Evolutionary conservation across 2,797 vertebrate species (phyloP).

Genomic region (Rhynchotus rufescens): DNA sequence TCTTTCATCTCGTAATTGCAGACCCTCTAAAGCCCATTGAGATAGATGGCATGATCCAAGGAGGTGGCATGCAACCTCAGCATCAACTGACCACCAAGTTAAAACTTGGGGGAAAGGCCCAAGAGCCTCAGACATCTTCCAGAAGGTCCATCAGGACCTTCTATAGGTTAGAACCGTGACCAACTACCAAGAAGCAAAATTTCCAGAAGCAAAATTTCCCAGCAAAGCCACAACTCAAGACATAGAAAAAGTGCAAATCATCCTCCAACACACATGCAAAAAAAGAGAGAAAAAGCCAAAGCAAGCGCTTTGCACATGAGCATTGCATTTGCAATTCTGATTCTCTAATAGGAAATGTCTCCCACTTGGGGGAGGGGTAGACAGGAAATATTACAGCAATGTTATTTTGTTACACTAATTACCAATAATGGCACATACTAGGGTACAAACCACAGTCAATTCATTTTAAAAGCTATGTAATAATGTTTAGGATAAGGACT

Average conservation of each 20-base stretch:
- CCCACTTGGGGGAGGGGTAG: constrained; percentile 28
- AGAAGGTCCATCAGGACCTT: not conserved
- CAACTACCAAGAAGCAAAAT: no score
- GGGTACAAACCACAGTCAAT: constrained; percentile 59
- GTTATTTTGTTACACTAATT: constrained; percentile 74
- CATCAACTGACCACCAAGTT: not conserved
- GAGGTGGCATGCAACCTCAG: not conserved
- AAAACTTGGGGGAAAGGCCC: not conserved
- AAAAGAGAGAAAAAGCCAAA: not conserved
- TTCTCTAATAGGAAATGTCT: constrained; percentile 16
- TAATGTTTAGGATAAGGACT: constrained; percentile 76
- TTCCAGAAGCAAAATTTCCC: not conserved
- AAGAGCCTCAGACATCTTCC: fast-evolving
- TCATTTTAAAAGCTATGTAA: constrained; percentile 75
- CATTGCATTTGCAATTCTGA: constrained; percentile 21
- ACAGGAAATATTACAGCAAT: constrained; percentile 34
- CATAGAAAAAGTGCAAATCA: not conserved
- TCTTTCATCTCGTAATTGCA: not conserved
- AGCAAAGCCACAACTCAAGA: not conserved
- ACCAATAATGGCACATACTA: constrained; percentile 66
- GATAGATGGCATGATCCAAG: fast-evolving
- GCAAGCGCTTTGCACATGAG: not conserved
- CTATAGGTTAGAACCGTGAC: no score
- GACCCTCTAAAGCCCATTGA: fast-evolving
- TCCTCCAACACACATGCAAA: not conserved